A percentile compares a stretch with the other conserved stretches of the same genome.
Conservation (phyloP, 2,797 vertebrate genomes). For the Chromis chromis region DNA sequence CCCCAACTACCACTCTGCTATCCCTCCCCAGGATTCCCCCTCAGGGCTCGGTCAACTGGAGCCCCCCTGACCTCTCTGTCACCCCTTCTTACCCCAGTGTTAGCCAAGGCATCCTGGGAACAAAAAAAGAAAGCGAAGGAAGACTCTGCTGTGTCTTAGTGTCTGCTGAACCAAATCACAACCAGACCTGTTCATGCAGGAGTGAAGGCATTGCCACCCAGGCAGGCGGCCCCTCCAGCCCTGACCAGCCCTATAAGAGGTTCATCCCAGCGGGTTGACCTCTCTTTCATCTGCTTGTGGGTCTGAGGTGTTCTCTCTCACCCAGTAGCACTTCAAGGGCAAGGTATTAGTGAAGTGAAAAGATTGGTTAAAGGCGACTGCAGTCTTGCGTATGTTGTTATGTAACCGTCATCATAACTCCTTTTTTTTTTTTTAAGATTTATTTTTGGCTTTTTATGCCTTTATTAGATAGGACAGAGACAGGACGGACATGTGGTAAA, state of each 20-base stretch:
- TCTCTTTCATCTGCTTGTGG: conserved; percentile 70
- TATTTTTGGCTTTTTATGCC: too few relatives aligned
- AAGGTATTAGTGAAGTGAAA: conserved; percentile 9
- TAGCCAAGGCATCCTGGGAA: conserved; percentile 77
- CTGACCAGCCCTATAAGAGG: conserved; percentile 41
- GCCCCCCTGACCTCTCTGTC: conserved; percentile 80
- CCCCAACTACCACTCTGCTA: conserved; percentile 55
- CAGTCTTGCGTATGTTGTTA: conserved; percentile 10
- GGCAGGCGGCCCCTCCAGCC: conserved; percentile 52
- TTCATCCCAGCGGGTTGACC: conserved; percentile 55
- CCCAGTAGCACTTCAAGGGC: conserved; percentile 7
- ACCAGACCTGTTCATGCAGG: conserved; percentile 75
- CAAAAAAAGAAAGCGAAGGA: conserved; percentile 57
- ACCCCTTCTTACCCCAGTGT: conserved; percentile 69
- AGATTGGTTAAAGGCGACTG: conserved; percentile 7
- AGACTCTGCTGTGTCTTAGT: conserved; percentile 68
- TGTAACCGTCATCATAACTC: conserved; percentile 11
- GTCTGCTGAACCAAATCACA: conserved; percentile 81
- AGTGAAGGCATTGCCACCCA: conserved; percentile 79
- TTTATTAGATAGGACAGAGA: too few relatives aligned
- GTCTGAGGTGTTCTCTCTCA: conserved; percentile 49
- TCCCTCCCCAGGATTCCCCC: conserved; percentile 76
- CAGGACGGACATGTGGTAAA: too few relatives aligned
- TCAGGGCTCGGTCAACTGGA: conserved; percentile 77
- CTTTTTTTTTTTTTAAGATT: too few relatives aligned